Conservation (phyloP, 2,888 invertebrate genomes). For the Silvanus unidentatus region DNA sequence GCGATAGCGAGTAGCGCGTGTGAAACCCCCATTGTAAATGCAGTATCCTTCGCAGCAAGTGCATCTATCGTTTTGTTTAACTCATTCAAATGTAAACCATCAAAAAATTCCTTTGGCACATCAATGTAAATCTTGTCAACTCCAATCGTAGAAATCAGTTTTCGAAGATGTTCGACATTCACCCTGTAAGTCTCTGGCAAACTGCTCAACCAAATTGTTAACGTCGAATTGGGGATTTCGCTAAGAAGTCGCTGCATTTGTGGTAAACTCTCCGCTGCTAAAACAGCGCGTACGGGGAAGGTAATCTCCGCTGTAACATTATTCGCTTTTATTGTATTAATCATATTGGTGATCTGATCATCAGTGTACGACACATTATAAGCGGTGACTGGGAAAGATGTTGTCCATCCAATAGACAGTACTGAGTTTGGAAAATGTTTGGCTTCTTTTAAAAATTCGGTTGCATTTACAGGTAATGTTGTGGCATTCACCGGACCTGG, state of each 20-base stretch:
- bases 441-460: slow-evolving; percentile 55
- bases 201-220: slow-evolving; percentile 75
- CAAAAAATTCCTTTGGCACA: slow-evolving; percentile 59
- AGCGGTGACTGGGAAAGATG: slow-evolving; percentile 41
- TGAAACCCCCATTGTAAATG: not conserved
- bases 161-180: slow-evolving; percentile 57
- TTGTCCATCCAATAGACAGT: slow-evolving; percentile 82
- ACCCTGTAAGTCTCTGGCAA: slow-evolving; percentile 71
- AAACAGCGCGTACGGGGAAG: slow-evolving; percentile 69
- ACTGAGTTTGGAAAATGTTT: slow-evolving; percentile 57
- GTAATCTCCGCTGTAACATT: slow-evolving; percentile 65
- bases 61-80: too few species aligned
- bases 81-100: slow-evolving; percentile 46
- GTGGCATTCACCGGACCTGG: slow-evolving; percentile 64
- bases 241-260: slow-evolving; percentile 48
- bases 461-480: slow-evolving; percentile 57
- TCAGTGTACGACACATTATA: slow-evolving; percentile 56
- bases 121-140: slow-evolving; percentile 68
- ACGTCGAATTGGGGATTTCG: slow-evolving; percentile 53
- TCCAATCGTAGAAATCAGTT: slow-evolving; percentile 62
- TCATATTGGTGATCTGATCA: slow-evolving; percentile 64
- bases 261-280: slow-evolving; percentile 59
- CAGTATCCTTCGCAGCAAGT: too few species aligned
- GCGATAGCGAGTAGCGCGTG: too few species aligned
- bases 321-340: slow-evolving; percentile 51